These are phyloP conservation scores for Sitodiplosis mosellana DNA, from an alignment of 1,140 invertebrate species.

Conservation along the genomic window DNA sequence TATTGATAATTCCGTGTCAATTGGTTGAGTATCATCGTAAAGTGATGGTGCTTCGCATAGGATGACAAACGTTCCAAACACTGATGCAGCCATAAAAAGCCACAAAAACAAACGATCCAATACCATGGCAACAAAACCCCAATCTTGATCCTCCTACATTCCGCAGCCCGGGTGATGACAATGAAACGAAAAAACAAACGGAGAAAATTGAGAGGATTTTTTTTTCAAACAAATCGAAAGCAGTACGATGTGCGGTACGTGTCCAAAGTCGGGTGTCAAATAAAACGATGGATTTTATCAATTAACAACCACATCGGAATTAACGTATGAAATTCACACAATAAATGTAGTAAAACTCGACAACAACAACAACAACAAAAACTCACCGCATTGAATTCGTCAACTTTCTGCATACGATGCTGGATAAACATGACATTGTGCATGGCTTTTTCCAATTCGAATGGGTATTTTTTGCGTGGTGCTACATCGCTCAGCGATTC, in stretches of 20 bases:
- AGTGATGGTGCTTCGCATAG: conserved; percentile 77
- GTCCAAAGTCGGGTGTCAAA: no score
- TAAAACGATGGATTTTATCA: no score
- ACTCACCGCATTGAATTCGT: conserved; percentile 81
- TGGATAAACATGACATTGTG: conserved; percentile 92
- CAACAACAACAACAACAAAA: not conserved
- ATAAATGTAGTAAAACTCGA: no score
- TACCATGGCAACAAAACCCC: conserved; percentile 99
- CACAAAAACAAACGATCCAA: conserved; percentile 91
- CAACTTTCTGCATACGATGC: conserved; percentile 79
- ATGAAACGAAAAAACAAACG: conserved; percentile 1
- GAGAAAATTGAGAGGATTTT: not conserved
- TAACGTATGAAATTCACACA: no score
- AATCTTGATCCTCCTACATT: conserved; percentile 85
- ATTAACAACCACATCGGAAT: no score
- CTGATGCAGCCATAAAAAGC: conserved; percentile 83
- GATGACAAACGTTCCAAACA: conserved; percentile 74
- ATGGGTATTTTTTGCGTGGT: conserved; percentile 70
- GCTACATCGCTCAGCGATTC: conserved; percentile 62
- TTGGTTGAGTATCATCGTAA: conserved; percentile 76
- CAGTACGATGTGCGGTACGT: no score
- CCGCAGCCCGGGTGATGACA: no score
- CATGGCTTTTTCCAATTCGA: conserved; percentile 81
- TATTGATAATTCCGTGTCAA: conserved; percentile 69
- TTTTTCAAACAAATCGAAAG: conserved; percentile 2